Evolutionary conservation across 1,140 invertebrate genomes (phyloP), one percentile per base, ranked within the genome.

Genomic region (Muscidifurax raptorellus): DNA sequence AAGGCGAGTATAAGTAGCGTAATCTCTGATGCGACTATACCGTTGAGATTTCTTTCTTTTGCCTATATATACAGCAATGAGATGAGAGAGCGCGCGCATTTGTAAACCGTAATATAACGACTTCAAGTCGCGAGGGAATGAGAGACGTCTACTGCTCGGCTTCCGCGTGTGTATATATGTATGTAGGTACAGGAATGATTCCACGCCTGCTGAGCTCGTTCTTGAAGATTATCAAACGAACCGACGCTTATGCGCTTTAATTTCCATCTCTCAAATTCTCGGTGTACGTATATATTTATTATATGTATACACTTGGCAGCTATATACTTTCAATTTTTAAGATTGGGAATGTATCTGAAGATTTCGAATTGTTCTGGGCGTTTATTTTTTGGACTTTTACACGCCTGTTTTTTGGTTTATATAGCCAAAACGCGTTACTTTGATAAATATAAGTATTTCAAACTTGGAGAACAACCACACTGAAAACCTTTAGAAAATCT

Each of bases 21-120:
- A 52, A 76, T 76, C 74, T 52, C 40, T 40, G 40, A 74, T 22
- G 30, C 72, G 30, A 74, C 32, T 74, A 40, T 32, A 12, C 12
- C 27, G 9, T 36, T 30, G 71, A 72, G 71, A 72, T 32, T 72
- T 44, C 71, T 18, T 47, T 75, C 40, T 75, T 75, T 36, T 72
- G 30, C 22, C 25, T 72, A 72, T 72, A 30, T 30, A 9, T 36
- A 22, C 7, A 13, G 32, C 28, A 28, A 72, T 18, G 44, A 28
- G 69, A 30, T 32, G 32, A 32, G 32, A 36, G 36, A 10, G 25
- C 27, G 25, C 71, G 10, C 30, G 30, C 74, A 27, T 75, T 75
- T 75, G 40, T 75, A 72, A 30, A 72, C 10, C 25, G 28, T 18
- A 32, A 72, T 75, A 32, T 36, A 72, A 36, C 27, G 30, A 72